Evolutionary conservation across 1,140 invertebrate species (phyloP), one percentile per base, ranked within the genome.

Genomic region (honey bee (Apis mellifera)): DNA sequence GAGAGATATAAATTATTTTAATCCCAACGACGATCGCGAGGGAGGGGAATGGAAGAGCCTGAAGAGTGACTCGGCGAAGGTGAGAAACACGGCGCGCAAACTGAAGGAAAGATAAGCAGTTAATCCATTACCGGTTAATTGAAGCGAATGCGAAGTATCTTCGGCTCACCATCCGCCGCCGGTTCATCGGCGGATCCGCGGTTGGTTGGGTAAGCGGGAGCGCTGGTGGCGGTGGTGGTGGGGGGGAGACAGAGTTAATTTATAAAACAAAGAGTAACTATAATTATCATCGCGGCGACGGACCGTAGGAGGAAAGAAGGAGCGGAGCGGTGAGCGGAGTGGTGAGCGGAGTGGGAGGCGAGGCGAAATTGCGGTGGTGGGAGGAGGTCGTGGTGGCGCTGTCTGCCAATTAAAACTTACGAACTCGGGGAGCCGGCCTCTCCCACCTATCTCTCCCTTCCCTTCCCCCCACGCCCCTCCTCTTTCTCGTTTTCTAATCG

Each of bases 121-220:
- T 90, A 90, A 90, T 90, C 88, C 90, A 90, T 90, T 90, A 90
- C 89, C 84, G 84, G 90, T 90, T 90, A 90, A 90, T 89, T 90
- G 83, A 90, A 90, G 88, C 86, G 85, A 90, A 90, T 87, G 85
- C 84, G 88, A 86, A 86, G 82, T 76, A 81, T 88, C 82, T 68
- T n/a, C 32, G 62, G 42, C 69, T 62, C 59, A n/a, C 60, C 54
- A 42, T 42, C 32, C 32, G 8, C n/a, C 19, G 42, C 12, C 32
- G 23, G 69, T 74, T 48, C 83, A 68, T 71, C 83, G 69, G 59
- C 8, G 78, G 12, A 74, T 57, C 77, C 78, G 75, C 68, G 54
- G 32, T 3, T 3, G 32, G 32, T 32, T 32, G 32, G 32, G 32
- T 32, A 32, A 32, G 2, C n/a, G n/a, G 32, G 32, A 32, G 32